Evolutionary conservation across 2,113 vertebrate species (phyloP), one percentile per base, ranked within the genome.

Genomic region (Epinephelus moara): DNA sequence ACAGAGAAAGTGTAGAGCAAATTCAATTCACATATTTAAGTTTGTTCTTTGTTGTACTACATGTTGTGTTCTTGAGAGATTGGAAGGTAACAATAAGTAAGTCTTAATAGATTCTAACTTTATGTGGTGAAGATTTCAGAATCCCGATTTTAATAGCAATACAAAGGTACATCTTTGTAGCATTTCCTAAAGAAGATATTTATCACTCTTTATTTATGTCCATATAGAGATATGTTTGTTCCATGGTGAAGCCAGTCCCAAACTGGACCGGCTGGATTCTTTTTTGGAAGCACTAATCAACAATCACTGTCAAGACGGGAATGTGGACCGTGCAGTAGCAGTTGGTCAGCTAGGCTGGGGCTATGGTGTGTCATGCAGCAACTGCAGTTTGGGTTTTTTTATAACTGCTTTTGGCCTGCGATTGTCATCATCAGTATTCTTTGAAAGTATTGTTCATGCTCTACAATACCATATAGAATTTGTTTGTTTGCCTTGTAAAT

Each of bases 201-300:
- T 10, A 45, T 23, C 23, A 17, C 2, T 57, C 23, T 0, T 59
- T 6, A 19, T 18, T 25, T 21, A 5, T 30, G 4, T 18, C 45
- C 45, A 13, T 45, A 25, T 6, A 37, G 14, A 63, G 69, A 57
- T 8, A 25, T 27, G 18, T n/a, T 27, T 25, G 7, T 45, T 25
- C 6, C 2, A 15, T 68, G 7, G 10, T 53, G 23, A 63, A 75
- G 23, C n/a, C 33, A 17, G 13, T n/a, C 19, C 25, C 4, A 70
- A 76, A 64, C 49, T 23, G 4, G 66, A 70, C 8, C 17, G 25
- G 75, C 74, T 49, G 52, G 64, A n/a, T 57, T 50, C 57, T 50
- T 30, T n/a, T 57, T 70, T 27, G 18, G 18, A 62, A 25, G 37
- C 37, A 9, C 12, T 23, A 30, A 17, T 47, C 5, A 56, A 23